Percentiles rank a stretch among this genome's conserved stretches.
phyloP scores from a whole-genome alignment of 2,797 vertebrate species.

The Crocidura indochinensis region DNA sequence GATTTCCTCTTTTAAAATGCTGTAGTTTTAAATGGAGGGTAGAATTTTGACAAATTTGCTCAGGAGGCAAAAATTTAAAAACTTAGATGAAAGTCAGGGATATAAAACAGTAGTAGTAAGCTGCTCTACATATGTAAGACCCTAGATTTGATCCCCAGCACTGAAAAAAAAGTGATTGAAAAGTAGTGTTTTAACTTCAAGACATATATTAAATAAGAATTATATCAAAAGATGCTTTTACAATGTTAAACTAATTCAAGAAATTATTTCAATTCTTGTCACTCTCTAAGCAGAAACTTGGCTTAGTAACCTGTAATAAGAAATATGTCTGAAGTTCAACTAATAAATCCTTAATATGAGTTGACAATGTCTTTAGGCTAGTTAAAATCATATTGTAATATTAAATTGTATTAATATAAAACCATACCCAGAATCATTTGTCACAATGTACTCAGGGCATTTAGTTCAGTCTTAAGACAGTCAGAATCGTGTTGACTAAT shows the following conservation, averaged over 20 bases:
- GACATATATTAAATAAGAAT: conserved; percentile 13
- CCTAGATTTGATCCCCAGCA: too few species aligned
- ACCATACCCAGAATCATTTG: background rate
- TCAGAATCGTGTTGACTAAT: background rate
- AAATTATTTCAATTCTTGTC: conserved; percentile 34
- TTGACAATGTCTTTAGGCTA: conserved; percentile 22
- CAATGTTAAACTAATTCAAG: conserved; percentile 45
- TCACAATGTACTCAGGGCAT: background rate
- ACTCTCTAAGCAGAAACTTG: background rate
- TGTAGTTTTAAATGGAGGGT: conserved; percentile 16
- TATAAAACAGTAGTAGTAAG: too few species aligned
- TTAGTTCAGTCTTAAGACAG: background rate
- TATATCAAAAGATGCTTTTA: conserved; percentile 29
- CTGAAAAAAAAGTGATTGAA: conserved; percentile 12
- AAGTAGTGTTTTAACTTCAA: conserved; percentile 56
- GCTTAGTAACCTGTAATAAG: conserved; percentile 17
- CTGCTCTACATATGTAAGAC: too few species aligned
- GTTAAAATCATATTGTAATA: background rate
- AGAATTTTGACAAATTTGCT: background rate
- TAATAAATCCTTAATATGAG: conserved; percentile 8
- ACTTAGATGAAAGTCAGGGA: too few species aligned
- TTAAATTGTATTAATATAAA: conserved; percentile 47
- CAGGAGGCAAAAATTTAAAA: too few species aligned
- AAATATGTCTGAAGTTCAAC: conserved; percentile 40
- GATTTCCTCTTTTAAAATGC: too few species aligned